Conservation (phyloP, 2,113 vertebrate genomes). For the Myotis lucifugus region DNA sequence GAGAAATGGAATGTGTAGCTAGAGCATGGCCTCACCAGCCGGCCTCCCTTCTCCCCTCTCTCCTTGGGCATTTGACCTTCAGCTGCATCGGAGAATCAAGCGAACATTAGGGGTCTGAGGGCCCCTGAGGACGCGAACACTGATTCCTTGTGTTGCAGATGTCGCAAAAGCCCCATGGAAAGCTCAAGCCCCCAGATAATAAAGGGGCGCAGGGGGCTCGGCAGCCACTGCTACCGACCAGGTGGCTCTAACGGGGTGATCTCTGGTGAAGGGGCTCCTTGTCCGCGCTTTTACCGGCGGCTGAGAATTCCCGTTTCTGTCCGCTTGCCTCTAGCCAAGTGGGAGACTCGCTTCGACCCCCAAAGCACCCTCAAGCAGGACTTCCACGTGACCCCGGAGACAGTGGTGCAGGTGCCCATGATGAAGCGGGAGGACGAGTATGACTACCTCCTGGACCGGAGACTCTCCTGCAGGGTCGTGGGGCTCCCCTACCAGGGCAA, state of each 20-base stretch:
- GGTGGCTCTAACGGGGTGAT: rapidly evolving
- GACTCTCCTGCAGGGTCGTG: conserved; percentile 85
- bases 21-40: rapidly evolving
- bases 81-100: neutral
- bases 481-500: conserved; percentile 90
- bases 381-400: conserved; percentile 77
- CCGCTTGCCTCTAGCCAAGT: conserved; percentile 72
- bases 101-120: neutral
- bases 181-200: neutral
- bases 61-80: neutral
- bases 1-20: neutral
- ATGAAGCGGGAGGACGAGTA: conserved; percentile 58
- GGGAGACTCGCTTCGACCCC: conserved; percentile 78
- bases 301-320: neutral
- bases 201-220: neutral
- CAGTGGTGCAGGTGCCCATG: conserved; percentile 79
- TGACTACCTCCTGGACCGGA: conserved; percentile 74
- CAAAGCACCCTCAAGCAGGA: conserved; percentile 12
- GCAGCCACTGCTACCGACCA: rapidly evolving
- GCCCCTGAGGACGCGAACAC: neutral
- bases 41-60: rapidly evolving
- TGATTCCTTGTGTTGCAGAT: neutral
- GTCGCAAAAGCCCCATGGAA: neutral
- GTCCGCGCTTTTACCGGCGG: rapidly evolving
- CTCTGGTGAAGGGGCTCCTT: rapidly evolving